Conservation (phyloP, 2,113 vertebrate species). For the Prunella himalayana region DNA sequence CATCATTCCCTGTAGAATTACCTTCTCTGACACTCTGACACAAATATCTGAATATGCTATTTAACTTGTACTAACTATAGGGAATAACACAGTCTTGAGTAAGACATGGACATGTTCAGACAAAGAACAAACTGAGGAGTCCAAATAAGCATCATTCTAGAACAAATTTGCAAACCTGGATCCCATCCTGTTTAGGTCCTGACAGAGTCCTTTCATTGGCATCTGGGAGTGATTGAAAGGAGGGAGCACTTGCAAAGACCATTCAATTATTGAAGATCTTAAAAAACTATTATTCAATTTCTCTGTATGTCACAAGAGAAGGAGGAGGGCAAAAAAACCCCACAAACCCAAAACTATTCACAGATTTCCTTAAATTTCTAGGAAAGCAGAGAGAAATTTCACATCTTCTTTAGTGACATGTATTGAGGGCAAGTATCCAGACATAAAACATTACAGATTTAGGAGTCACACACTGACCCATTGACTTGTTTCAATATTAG, state of each 20-base stretch:
- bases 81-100: background rate
- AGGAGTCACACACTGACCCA: background rate
- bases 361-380: background rate
- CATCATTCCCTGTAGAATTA: background rate
- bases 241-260: background rate
- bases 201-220: background rate
- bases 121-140: background rate
- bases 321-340: fast-evolving
- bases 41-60: background rate
- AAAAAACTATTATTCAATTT: background rate
- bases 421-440: background rate
- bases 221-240: background rate
- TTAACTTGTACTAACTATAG: background rate
- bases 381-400: background rate
- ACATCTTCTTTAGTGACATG: background rate
- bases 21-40: background rate
- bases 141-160: background rate
- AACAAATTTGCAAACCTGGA: background rate
- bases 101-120: background rate
- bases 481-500: background rate
- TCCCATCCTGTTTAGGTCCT: background rate
- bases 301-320: background rate
- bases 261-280: background rate
- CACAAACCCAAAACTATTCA: background rate
- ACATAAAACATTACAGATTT: background rate